Conservation (phyloP, 1,140 invertebrate species). For the Ips typographus region DNA sequence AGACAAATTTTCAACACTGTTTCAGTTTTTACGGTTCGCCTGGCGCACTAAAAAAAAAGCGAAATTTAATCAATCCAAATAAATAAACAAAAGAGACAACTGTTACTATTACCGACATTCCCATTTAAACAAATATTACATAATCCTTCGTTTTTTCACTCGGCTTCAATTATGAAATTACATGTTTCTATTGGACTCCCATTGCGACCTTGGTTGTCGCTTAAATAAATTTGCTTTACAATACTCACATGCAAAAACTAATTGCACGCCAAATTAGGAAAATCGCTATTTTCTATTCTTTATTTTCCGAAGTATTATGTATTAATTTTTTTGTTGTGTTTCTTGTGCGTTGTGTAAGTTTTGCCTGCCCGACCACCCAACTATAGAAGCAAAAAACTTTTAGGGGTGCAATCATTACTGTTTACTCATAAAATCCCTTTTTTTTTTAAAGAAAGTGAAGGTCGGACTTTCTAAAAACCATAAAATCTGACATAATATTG, state of each 20-base stretch:
- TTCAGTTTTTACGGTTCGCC: no score
- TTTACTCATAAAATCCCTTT: no score
- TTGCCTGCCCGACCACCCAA: background rate
- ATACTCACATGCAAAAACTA: slow-evolving; percentile 30
- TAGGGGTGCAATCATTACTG: no score
- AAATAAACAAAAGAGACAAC: background rate
- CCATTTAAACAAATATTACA: slow-evolving; percentile 18
- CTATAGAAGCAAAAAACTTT: no score
- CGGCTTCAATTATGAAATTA: slow-evolving; percentile 27
- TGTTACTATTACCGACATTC: slow-evolving; percentile 17
- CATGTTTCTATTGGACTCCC: slow-evolving; percentile 26
- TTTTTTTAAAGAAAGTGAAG: slow-evolving; percentile 9
- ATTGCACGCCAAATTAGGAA: slow-evolving; percentile 23
- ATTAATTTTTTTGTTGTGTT: background rate
- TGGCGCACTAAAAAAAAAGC: no score
- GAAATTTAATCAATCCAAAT: no score
- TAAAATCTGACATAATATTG: background rate
- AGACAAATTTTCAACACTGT: no score
- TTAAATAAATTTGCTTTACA: slow-evolving; percentile 29
- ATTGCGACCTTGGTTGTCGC: slow-evolving; percentile 21
- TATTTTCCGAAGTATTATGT: background rate
- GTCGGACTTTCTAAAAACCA: slow-evolving; percentile 11
- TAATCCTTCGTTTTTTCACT: slow-evolving; percentile 26
- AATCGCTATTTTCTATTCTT: slow-evolving; percentile 20
- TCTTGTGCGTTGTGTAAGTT: background rate